Conservation (phyloP, 1,140 invertebrate genomes). For the Oncopeltus fasciatus region DNA sequence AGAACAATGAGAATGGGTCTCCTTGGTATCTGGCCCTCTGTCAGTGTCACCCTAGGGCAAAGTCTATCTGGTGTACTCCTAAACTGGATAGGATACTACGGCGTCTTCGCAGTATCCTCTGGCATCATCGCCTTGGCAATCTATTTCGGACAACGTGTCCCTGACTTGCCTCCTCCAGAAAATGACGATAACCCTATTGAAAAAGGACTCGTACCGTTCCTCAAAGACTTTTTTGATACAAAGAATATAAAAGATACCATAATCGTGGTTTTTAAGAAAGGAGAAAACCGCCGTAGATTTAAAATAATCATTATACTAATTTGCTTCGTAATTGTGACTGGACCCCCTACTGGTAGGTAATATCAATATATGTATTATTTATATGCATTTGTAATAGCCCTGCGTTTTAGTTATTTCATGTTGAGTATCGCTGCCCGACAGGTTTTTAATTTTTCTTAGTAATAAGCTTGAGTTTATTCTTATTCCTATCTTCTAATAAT, state of each 20-base stretch:
- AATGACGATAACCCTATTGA: too few species aligned
- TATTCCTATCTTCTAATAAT: too few species aligned
- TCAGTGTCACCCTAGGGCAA: constrained; percentile 52
- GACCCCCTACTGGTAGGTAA: too few species aligned
- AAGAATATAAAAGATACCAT: background rate
- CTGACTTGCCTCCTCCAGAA: background rate
- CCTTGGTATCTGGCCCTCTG: constrained; percentile 62
- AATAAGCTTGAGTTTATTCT: too few species aligned
- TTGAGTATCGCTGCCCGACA: background rate
- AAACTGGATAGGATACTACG: constrained; percentile 61
- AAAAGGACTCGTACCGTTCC: background rate
- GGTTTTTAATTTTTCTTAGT: background rate
- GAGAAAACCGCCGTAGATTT: background rate
- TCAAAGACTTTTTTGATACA: background rate
- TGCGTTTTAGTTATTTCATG: too few species aligned
- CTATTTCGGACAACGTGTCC: background rate
- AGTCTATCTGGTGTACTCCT: constrained; percentile 28
- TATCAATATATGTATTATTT: too few species aligned
- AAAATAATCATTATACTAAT: background rate
- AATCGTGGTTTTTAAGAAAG: background rate
- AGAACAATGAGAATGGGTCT: constrained; percentile 70
- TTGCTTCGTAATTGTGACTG: background rate
- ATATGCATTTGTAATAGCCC: too few species aligned
- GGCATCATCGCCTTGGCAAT: constrained; percentile 29
- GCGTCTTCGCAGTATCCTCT: constrained; percentile 57